Conservation (phyloP, 2,797 vertebrate genomes). For the Aeoliscus strigatus region DNA sequence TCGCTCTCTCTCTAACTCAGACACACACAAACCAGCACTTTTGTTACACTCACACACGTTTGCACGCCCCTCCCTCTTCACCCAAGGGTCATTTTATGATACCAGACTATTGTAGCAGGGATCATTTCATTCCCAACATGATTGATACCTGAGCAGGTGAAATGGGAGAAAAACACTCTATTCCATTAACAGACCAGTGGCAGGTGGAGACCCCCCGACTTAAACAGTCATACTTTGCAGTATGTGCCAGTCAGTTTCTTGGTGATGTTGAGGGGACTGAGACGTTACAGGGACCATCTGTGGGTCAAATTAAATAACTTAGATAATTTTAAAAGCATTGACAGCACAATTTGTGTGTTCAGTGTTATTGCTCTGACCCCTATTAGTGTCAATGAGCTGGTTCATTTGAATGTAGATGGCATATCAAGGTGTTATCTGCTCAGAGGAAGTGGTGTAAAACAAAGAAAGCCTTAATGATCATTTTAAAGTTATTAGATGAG, state of each 20-base stretch:
- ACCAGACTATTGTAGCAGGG: slow-evolving; percentile 92
- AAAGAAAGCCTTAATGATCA: slow-evolving; percentile 52
- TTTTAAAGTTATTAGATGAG: slow-evolving; percentile 59
- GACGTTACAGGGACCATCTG: slow-evolving; percentile 77
- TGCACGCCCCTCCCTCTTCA: slow-evolving; percentile 33
- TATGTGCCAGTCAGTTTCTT: slow-evolving; percentile 26
- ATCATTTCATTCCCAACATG: slow-evolving; percentile 97
- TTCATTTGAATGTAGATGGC: slow-evolving; percentile 82
- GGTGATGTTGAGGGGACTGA: slow-evolving; percentile 77
- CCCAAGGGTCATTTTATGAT: slow-evolving; percentile 94
- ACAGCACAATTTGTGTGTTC: slow-evolving; percentile 92
- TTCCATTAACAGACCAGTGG: slow-evolving; percentile 97
- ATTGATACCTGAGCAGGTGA: slow-evolving; percentile 91
- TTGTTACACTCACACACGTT: slow-evolving; percentile 39
- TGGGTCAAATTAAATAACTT: slow-evolving; percentile 98
- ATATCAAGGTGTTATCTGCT: slow-evolving; percentile 75
- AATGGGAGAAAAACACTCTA: slow-evolving; percentile 90
- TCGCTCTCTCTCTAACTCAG: slow-evolving; percentile 13
- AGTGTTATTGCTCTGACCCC: slow-evolving; percentile 95
- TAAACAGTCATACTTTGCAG: slow-evolving; percentile 79
- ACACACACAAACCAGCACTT: slow-evolving; percentile 15
- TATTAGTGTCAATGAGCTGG: slow-evolving; percentile 85
- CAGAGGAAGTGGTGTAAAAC: slow-evolving; percentile 50
- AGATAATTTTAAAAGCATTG: slow-evolving; percentile 95
- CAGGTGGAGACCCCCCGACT: slow-evolving; percentile 97